These are phyloP conservation scores for Acanthiza pusilla DNA, from an alignment of 2,797 vertebrate species.

Conservation along the genomic window DNA sequence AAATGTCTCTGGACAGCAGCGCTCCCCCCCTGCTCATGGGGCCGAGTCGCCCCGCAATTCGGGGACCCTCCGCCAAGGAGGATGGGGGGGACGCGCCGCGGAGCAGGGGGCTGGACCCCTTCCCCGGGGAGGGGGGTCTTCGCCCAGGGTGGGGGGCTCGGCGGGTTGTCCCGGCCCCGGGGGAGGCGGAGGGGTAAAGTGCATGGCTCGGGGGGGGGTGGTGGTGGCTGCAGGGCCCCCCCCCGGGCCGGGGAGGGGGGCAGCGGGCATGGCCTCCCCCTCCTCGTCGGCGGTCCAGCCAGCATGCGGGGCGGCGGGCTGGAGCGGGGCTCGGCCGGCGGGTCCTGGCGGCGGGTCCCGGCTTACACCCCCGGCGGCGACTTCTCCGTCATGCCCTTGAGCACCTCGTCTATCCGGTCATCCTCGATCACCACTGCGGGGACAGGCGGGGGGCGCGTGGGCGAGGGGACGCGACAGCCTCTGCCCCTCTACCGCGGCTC, in stretches of 20 bases:
- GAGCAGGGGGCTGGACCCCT: conserved; percentile 59
- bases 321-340: conserved; percentile 85
- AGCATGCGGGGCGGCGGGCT: conserved; percentile 89
- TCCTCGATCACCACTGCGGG: conserved; percentile 97
- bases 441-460: conserved; percentile 54
- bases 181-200: conserved; percentile 45
- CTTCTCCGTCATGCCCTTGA: conserved; percentile 98
- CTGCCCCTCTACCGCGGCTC: neutral
- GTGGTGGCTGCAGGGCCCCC: neutral
- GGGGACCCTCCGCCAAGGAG: conserved; percentile 53
- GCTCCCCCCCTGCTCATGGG: conserved; percentile 37
- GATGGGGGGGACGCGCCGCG: conserved; percentile 46
- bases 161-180: neutral
- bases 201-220: conserved; percentile 42
- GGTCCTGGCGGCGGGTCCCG: conserved; percentile 56
- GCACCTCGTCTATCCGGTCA: conserved; percentile 98
- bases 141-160: neutral
- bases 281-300: conserved; percentile 76
- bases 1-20: conserved; percentile 80
- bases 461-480: neutral
- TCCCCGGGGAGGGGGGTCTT: neutral
- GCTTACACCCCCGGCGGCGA: conserved; percentile 94
- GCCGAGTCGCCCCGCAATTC: conserved; percentile 2
- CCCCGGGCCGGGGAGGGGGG: neutral
- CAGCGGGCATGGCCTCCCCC: neutral